phyloP scores from a whole-genome alignment of 2,797 vertebrate genomes.

The Nyctibius grandis region DNA sequence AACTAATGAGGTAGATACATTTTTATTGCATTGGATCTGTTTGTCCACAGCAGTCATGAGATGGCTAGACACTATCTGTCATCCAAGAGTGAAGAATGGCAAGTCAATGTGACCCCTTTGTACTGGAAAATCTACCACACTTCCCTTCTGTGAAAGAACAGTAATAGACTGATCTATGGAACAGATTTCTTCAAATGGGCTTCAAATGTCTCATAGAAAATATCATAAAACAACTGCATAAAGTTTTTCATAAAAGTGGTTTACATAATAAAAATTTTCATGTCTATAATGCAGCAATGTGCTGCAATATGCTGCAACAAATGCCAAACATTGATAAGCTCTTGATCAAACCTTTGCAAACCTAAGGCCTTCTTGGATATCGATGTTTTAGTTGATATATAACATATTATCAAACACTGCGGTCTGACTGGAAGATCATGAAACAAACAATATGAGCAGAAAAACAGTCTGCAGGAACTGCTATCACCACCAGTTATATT shows the following conservation, averaged over 20 bases:
- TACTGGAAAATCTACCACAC: neutral
- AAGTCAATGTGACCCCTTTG: neutral
- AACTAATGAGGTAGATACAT: neutral
- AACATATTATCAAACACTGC: neutral
- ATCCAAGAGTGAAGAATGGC: neutral
- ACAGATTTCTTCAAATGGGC: neutral
- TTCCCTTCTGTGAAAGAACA: neutral
- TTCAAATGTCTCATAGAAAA: neutral
- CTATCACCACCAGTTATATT: neutral
- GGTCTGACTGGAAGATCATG: neutral
- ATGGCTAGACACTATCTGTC: neutral
- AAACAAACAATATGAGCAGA: neutral
- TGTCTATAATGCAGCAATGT: neutral
- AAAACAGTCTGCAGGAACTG: neutral
- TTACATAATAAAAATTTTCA: neutral
- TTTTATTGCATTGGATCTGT: neutral
- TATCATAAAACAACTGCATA: neutral
- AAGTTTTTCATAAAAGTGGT: neutral
- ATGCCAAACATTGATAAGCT: neutral
- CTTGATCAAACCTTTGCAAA: neutral
- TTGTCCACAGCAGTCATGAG: neutral
- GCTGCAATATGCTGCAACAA: neutral
- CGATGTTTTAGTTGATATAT: accelerated
- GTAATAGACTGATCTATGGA: neutral
- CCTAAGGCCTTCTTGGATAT: neutral